phyloP scores from a whole-genome alignment of 2,113 vertebrate species.

The Chunga burmeisteri region DNA sequence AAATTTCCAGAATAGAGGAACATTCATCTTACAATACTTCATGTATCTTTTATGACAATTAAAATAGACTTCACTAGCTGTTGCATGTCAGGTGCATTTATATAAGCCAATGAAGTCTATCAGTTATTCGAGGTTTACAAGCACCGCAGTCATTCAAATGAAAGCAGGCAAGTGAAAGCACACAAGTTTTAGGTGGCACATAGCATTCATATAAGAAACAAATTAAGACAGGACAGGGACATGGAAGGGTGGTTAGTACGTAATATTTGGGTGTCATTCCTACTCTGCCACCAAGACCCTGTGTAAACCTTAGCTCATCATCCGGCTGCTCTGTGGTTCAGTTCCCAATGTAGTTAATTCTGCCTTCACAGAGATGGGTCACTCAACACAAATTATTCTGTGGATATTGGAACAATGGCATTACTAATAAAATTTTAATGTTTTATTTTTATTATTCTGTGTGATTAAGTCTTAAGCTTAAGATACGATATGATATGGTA shows the following conservation, averaged over 20 bases:
- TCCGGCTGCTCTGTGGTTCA: not conserved
- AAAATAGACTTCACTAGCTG: slow-evolving; percentile 25
- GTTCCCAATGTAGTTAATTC: not conserved
- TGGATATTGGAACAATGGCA: not conserved
- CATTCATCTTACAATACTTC: not conserved
- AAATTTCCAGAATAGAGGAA: not conserved
- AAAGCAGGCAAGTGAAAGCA: not conserved
- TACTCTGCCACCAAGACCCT: not conserved
- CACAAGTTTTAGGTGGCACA: fast-evolving
- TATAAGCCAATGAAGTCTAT: not conserved
- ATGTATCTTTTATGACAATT: slow-evolving; percentile 31
- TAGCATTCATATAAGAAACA: not conserved
- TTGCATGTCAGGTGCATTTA: not conserved
- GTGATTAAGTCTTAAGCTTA: not conserved
- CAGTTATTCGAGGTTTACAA: not conserved
- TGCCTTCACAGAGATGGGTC: not conserved
- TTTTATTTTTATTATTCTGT: not conserved
- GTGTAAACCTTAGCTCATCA: not conserved
- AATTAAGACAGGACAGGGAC: not conserved
- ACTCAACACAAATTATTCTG: not conserved
- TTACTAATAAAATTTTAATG: not conserved
- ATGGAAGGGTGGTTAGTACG: not conserved
- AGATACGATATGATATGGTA: not conserved
- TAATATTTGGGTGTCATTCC: not conserved
- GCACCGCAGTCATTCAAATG: not conserved